phyloP scores from a whole-genome alignment of 2,797 vertebrate genomes.

The Lepilemur ruficaudatus region DNA sequence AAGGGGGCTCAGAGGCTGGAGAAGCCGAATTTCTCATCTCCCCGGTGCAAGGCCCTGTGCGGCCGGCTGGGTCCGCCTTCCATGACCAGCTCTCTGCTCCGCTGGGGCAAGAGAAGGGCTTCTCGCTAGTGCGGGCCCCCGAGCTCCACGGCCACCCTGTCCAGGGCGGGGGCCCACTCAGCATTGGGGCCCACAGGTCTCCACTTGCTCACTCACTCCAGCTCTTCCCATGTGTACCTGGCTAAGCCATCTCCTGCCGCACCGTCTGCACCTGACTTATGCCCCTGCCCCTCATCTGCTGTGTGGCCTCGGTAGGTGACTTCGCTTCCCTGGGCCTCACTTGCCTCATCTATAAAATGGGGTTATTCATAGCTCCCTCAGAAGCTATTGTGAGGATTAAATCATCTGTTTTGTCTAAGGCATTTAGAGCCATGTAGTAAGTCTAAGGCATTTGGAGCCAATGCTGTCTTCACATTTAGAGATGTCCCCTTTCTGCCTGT shows the following conservation, averaged over 20 bases:
- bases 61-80: background rate
- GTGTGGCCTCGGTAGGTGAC: background rate
- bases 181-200: background rate
- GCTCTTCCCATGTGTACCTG: background rate
- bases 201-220: background rate
- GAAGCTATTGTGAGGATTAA: background rate
- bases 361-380: background rate
- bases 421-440: background rate
- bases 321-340: background rate
- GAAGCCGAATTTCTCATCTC: background rate
- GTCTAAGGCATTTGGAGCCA: background rate
- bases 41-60: background rate
- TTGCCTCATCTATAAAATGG: background rate
- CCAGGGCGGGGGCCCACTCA: background rate
- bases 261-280: background rate
- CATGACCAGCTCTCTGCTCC: background rate
- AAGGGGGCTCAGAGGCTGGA: background rate
- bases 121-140: background rate
- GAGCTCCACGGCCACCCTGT: rapidly evolving
- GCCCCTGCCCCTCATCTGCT: background rate
- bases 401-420: background rate
- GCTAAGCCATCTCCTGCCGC: background rate
- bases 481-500: background rate
- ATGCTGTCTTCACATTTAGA: background rate
- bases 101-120: background rate